Percentiles rank a stretch among this genome's conserved stretches.
Evolutionary conservation across 2,113 vertebrate species (phyloP).

Genomic region (Periophthalmus modestus): DNA sequence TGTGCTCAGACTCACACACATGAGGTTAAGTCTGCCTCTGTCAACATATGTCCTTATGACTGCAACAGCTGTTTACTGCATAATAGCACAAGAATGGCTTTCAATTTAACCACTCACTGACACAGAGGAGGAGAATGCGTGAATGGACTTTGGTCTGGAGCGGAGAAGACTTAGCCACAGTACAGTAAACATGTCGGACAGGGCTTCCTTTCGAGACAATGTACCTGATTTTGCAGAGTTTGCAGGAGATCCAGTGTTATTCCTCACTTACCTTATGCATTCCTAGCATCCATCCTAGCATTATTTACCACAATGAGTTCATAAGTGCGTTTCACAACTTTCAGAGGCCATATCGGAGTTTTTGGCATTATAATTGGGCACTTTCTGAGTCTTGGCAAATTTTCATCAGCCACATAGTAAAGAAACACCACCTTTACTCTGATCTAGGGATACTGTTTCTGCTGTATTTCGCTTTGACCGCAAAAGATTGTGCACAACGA

Average conservation of each 20-base stretch:
- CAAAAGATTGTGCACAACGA: constrained; percentile 50
- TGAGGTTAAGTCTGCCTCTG: constrained; percentile 75
- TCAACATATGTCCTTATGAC: constrained; percentile 68
- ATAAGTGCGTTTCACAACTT: too few relatives aligned
- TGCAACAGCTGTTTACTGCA: constrained; percentile 31
- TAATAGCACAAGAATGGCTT: not conserved
- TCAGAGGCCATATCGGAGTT: too few relatives aligned
- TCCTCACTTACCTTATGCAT: too few relatives aligned
- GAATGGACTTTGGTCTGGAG: constrained; percentile 42
- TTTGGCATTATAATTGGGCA: too few relatives aligned
- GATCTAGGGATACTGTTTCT: too few relatives aligned
- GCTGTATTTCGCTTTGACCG: constrained; percentile 11
- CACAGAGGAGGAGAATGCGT: constrained; percentile 18
- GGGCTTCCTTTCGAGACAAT: constrained; percentile 58
- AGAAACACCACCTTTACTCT: too few relatives aligned
- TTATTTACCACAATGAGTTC: too few relatives aligned
- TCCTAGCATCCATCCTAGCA: too few relatives aligned
- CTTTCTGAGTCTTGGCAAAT: too few relatives aligned
- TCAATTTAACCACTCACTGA: constrained; percentile 41
- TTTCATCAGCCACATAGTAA: too few relatives aligned
- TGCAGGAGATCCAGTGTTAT: too few relatives aligned
- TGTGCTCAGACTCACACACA: constrained; percentile 72
- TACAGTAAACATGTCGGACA: constrained; percentile 66
- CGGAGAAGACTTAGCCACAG: constrained; percentile 51
- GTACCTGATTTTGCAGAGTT: too few relatives aligned